Conservation (phyloP, 2,113 vertebrate genomes). For the Cyanoliseus patagonus region DNA sequence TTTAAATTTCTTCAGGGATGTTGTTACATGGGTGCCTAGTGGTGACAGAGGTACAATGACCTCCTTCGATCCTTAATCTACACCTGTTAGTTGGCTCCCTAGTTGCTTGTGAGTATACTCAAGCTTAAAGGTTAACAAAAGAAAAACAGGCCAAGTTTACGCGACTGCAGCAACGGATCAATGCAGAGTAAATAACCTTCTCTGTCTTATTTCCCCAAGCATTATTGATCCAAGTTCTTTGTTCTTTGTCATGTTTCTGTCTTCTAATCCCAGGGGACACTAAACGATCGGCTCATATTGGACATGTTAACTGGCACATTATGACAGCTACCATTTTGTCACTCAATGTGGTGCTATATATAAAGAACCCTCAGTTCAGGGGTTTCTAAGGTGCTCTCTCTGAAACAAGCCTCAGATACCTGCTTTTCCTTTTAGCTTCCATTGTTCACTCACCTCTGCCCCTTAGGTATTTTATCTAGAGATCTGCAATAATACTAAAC, state of each 20-base stretch:
- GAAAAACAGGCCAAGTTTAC: constrained; percentile 94
- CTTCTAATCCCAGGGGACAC: constrained; percentile 82
- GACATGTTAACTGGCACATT: constrained; percentile 82
- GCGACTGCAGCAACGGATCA: constrained; percentile 90
- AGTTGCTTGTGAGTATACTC: constrained; percentile 93
- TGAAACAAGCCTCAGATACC: background rate
- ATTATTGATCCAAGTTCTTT: constrained; percentile 92
- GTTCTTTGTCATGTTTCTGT: constrained; percentile 88
- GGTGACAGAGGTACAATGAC: constrained; percentile 90
- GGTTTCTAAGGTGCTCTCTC: constrained; percentile 8
- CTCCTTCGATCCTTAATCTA: constrained; percentile 98
- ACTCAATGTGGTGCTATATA: constrained; percentile 67
- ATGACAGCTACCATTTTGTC: constrained; percentile 84
- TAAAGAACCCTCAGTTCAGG: constrained; percentile 40
- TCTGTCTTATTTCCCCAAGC: constrained; percentile 99
- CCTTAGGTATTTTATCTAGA: background rate
- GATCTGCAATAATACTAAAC: background rate
- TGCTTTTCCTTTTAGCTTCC: background rate
- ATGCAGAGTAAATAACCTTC: constrained; percentile 99
- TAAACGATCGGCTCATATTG: constrained; percentile 78
- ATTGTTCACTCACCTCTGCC: background rate
- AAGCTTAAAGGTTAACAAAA: constrained; percentile 99
- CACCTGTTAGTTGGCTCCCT: constrained; percentile 98
- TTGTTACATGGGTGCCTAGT: constrained; percentile 87
- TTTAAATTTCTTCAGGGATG: constrained; percentile 92